A percentile compares a stretch with the other conserved stretches of the same genome.
These are phyloP conservation scores for Chinchilla lanigera DNA, from an alignment of 2,113 vertebrate genomes.

Conservation along the genomic window DNA sequence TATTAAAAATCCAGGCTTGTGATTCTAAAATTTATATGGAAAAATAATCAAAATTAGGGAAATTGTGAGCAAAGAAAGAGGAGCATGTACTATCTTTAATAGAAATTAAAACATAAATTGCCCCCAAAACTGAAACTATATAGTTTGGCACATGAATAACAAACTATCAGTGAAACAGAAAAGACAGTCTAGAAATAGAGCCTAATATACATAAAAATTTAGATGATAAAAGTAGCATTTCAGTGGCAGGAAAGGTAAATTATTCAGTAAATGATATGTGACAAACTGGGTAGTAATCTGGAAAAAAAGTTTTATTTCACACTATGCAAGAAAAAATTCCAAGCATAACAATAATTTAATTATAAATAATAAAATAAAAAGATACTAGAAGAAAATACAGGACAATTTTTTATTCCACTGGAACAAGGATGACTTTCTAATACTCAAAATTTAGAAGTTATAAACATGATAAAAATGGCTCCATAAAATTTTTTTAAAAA, in stretches of 20 bases:
- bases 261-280: constrained; percentile 7
- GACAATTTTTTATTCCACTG: constrained; percentile 20
- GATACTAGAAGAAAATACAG: not conserved
- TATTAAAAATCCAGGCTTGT: not conserved
- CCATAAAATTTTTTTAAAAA: not conserved
- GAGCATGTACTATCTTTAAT: not conserved
- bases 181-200: not conserved
- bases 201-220: not conserved
- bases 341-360: constrained; percentile 11
- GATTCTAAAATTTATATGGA: constrained; percentile 1
- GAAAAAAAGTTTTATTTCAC: constrained; percentile 44
- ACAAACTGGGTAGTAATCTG: not conserved
- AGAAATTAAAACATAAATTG: constrained; percentile 4
- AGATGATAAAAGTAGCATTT: not conserved
- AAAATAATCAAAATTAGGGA: constrained; percentile 3
- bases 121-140: not conserved
- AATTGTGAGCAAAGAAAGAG: not conserved
- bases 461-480: not conserved
- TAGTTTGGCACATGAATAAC: not conserved
- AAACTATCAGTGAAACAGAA: not conserved
- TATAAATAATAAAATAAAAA: constrained; percentile 31
- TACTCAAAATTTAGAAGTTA: not conserved
- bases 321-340: not conserved
- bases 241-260: not conserved
- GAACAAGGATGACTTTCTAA: constrained; percentile 29